A percentile compares a stretch with the other conserved stretches of the same genome.
These are phyloP conservation scores for Aegypius monachus DNA, from an alignment of 2,113 vertebrate genomes.

Conservation along the genomic window DNA sequence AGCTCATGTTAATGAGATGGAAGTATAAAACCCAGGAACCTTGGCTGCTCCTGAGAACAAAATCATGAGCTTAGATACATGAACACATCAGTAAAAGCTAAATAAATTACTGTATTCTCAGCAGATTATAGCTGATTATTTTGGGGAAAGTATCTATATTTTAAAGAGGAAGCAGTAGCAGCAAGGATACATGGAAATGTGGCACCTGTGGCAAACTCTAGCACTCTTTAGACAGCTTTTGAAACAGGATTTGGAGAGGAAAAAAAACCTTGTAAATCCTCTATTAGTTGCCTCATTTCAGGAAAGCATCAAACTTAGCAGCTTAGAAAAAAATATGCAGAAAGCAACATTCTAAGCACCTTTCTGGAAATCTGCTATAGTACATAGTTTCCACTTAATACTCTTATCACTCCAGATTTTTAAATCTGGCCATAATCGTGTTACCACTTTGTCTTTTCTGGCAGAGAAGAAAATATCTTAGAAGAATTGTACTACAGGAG, in stretches of 20 bases:
- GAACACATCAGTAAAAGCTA: background rate
- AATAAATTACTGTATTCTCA: background rate
- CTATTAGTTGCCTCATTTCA: background rate
- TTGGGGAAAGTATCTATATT: background rate
- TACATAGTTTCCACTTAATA: background rate
- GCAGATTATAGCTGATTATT: background rate
- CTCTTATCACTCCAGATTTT: background rate
- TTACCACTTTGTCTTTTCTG: background rate
- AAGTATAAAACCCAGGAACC: background rate
- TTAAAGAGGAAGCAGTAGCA: background rate
- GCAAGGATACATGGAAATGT: background rate
- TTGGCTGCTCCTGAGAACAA: background rate
- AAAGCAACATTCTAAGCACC: background rate
- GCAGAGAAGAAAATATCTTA: background rate
- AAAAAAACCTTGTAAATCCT: background rate
- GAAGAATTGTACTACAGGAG: accelerated
- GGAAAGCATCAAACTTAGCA: background rate
- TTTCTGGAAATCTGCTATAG: background rate
- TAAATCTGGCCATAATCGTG: accelerated
- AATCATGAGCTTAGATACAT: background rate
- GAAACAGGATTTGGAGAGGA: background rate
- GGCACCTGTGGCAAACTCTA: background rate
- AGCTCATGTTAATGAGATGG: background rate
- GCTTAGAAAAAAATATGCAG: background rate
- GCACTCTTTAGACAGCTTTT: background rate